Percentiles rank a stretch among this genome's conserved stretches.
Conservation (phyloP, 2,797 vertebrate genomes). For the Meriones psammophilus region DNA sequence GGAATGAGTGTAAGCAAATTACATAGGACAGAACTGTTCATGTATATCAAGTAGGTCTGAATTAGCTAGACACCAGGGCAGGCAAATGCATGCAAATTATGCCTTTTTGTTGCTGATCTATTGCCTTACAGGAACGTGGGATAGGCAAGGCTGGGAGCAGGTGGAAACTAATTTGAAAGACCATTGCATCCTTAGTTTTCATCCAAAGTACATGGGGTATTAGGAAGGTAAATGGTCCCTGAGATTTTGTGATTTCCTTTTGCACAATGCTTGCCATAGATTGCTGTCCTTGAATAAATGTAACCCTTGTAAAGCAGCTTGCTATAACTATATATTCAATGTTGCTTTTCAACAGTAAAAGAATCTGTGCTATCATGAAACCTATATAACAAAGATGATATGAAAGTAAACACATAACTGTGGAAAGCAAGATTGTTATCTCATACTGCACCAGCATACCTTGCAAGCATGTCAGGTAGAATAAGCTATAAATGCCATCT, state of each 20-base stretch:
- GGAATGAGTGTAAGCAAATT: background rate
- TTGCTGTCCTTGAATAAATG: background rate
- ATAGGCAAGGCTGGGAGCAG: background rate
- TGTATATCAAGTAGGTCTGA: background rate
- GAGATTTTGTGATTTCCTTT: background rate
- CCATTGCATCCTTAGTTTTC: rapidly evolving
- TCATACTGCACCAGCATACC: background rate
- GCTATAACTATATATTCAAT: background rate
- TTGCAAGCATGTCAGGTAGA: background rate
- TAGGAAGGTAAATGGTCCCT: background rate
- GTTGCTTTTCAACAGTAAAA: background rate
- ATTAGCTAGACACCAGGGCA: background rate
- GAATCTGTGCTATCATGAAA: background rate
- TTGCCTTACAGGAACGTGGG: background rate
- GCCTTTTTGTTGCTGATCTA: background rate
- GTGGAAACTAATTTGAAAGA: no score
- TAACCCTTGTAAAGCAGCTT: background rate
- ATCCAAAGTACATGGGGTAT: no score
- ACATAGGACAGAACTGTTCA: background rate
- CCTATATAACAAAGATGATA: background rate
- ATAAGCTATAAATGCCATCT: background rate
- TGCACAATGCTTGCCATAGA: background rate
- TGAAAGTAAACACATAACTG: no score
- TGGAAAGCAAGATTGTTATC: background rate
- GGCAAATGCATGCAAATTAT: background rate